Percentiles rank a stretch among this genome's conserved stretches.
phyloP scores from a whole-genome alignment of 2,888 invertebrate species.

The Acanthosepion pharaonis region DNA sequence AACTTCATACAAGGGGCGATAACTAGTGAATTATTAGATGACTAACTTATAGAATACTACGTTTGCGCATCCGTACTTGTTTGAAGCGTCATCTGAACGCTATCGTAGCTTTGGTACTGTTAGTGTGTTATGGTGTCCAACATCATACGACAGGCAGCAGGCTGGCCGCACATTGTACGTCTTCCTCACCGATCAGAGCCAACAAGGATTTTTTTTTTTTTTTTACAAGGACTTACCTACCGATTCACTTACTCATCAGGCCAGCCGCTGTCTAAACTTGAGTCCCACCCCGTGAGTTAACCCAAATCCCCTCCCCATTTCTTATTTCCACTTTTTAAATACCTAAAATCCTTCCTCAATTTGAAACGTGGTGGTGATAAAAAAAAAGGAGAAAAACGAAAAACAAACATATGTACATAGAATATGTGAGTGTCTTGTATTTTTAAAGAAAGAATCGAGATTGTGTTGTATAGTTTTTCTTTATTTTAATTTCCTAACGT shows the following conservation, averaged over 20 bases:
- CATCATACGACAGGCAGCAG: not conserved
- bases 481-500: too few relatives aligned
- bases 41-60: not conserved
- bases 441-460: too few relatives aligned
- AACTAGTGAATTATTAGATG: too few relatives aligned
- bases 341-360: too few relatives aligned
- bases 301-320: slow-evolving; percentile 33
- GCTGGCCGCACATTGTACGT: not conserved
- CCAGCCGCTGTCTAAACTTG: not conserved
- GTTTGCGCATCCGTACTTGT: not conserved
- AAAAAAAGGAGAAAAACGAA: too few relatives aligned
- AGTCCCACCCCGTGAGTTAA: slow-evolving; percentile 9
- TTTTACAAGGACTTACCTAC: slow-evolving; percentile 10
- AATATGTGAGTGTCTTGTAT: too few relatives aligned
- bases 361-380: too few relatives aligned
- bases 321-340: not conserved
- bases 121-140: slow-evolving; percentile 33
- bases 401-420: too few relatives aligned
- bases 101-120: not conserved
- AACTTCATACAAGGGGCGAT: too few relatives aligned
- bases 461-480: too few relatives aligned
- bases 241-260: not conserved
- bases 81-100: not conserved
- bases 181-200: not conserved
- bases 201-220: not conserved